Conservation (phyloP, 2,113 vertebrate genomes). For the Tursiops truncatus region DNA sequence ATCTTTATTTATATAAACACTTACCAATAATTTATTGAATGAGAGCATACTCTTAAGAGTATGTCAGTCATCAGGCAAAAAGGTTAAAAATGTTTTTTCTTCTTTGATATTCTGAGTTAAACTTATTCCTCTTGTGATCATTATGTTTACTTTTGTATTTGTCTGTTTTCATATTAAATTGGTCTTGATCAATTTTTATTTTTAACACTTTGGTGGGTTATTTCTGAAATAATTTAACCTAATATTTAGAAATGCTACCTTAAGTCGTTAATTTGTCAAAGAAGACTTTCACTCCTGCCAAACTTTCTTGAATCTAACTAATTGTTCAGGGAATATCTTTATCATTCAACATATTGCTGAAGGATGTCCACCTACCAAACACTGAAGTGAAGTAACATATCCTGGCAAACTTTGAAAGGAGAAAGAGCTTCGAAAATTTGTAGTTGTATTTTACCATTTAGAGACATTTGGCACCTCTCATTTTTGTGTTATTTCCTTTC, state of each 20-base stretch:
- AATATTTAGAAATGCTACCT: neutral
- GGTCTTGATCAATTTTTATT: neutral
- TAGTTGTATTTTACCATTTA: slow-evolving; percentile 47
- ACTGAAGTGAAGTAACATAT: slow-evolving; percentile 4
- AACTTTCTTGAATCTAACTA: neutral
- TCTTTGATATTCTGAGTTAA: neutral
- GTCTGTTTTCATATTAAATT: neutral
- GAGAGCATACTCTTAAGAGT: neutral
- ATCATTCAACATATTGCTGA: neutral
- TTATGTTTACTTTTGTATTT: neutral
- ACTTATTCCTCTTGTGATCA: neutral
- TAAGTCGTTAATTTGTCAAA: slow-evolving; percentile 25
- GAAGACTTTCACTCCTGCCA: neutral
- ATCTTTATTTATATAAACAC: neutral
- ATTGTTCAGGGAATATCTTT: neutral
- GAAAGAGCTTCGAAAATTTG: slow-evolving; percentile 14
- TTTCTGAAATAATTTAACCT: neutral
- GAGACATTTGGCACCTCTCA: slow-evolving; percentile 9
- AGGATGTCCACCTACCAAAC: neutral
- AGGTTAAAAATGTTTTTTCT: neutral
- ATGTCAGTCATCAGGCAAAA: neutral
- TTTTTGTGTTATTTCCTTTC: slow-evolving; percentile 39
- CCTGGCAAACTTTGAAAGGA: slow-evolving; percentile 14
- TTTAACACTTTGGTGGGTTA: neutral
- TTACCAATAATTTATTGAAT: neutral